Evolutionary conservation across 2,888 invertebrate genomes (phyloP), one percentile per base, ranked within the genome.

Genomic region (Phalera bucephala): DNA sequence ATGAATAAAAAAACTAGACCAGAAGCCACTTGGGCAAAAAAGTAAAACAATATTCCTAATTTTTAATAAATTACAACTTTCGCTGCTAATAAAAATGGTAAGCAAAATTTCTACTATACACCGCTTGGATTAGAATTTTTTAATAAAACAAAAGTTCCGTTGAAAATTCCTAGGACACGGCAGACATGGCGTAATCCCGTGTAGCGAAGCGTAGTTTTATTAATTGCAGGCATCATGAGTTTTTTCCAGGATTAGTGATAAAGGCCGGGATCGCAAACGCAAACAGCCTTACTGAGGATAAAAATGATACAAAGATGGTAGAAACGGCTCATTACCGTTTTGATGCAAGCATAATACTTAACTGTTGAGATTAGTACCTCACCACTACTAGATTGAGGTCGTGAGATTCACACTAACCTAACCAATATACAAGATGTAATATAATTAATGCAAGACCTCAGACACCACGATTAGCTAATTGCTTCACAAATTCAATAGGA

Each of bases 151-250:
- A 36, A 46, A 31, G n/a, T 28, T 30, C 22, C 3, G 11, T n/a
- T n/a, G 12, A 22, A 33, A 38, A 12, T 25, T 32, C 15, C n/a
- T 27, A 9, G 14, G 20, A 33, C 25, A 31, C 32, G 43, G 31
- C 32, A 33, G 42, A 41, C 27, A 20, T 7, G 14, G 10, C 12
- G 10, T 49, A 45, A 51, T 41, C 39, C 39, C 26, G 31, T 25
- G 27, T 34, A 6, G 23, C 14, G 21, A 25, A 12, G 22, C 35
- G 33, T 37, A 47, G 43, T 47, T 51, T 51, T 47, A 47, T 43
- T 51, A 56, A 56, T 58, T 58, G 45, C 36, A 32, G 35, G 19
- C 38, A 22, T 11, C 44, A 36, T 43, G 36, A 43, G 31, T 51
- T 42, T 41, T 31, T 41, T 23, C 34, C 19, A 11, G 43, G 51